Percentiles rank a stretch among this genome's conserved stretches.
phyloP scores from a whole-genome alignment of 2,888 invertebrate species.

The Torymus aiolomorphi region DNA sequence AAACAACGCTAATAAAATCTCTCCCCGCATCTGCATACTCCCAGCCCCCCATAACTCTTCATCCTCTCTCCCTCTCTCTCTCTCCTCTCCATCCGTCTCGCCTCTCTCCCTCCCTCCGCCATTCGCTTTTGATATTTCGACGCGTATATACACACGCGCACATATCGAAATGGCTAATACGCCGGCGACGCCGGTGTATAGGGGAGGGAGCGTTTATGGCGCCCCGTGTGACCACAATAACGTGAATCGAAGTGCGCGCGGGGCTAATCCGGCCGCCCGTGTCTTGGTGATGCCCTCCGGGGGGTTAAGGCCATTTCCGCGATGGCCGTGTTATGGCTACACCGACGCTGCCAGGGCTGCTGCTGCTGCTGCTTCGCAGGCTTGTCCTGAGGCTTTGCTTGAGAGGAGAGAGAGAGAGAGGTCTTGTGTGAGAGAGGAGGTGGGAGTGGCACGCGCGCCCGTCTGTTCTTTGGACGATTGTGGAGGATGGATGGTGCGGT shows the following conservation, averaged over 20 bases:
- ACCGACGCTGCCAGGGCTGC: no score
- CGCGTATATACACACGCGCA: background rate
- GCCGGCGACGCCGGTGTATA: background rate
- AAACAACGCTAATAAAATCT: conserved; percentile 1
- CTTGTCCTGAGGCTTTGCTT: no score
- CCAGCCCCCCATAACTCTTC: conserved; percentile 22
- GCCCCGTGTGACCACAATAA: conserved; percentile 6
- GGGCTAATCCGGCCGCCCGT: conserved; percentile 16
- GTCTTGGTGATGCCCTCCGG: background rate
- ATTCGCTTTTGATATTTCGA: conserved; percentile 38
- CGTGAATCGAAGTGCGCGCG: conserved; percentile 26
- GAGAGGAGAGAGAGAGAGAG: no score
- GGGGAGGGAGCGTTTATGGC: conserved; percentile 3
- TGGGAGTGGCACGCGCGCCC: no score
- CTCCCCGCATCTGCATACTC: background rate
- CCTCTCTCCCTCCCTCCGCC: background rate
- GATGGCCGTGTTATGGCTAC: conserved; percentile 10
- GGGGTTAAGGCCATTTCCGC: conserved; percentile 14
- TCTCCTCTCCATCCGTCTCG: background rate
- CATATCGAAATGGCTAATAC: conserved; percentile 25
- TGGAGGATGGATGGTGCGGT: no score
- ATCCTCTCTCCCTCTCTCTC: conserved; percentile 15
- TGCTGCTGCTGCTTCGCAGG: no score
- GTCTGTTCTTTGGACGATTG: no score
- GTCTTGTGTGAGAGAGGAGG: no score